Conservation (phyloP, 1,140 invertebrate genomes). For the Littorina saxatilis region DNA sequence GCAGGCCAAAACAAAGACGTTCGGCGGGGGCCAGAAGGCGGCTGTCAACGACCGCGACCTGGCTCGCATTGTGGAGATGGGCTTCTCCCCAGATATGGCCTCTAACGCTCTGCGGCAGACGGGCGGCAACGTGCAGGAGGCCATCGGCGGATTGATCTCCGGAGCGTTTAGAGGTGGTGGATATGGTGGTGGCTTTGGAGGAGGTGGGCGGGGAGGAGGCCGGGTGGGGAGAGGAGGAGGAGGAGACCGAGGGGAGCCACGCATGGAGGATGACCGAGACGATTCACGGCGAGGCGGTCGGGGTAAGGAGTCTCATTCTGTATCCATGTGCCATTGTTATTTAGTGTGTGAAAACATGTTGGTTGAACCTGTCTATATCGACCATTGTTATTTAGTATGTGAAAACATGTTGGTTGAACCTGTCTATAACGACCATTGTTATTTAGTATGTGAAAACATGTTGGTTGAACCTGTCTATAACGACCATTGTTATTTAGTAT, state of each 20-base stretch:
- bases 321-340: too few relatives aligned
- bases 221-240: slow-evolving; percentile 26
- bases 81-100: slow-evolving; percentile 86
- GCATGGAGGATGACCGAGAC: slow-evolving; percentile 17
- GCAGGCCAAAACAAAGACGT: slow-evolving; percentile 77
- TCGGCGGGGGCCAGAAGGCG: slow-evolving; percentile 52
- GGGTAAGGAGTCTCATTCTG: slow-evolving; percentile 63
- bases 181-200: slow-evolving; percentile 15
- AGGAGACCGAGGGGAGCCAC: slow-evolving; percentile 42
- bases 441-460: too few relatives aligned
- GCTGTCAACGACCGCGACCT: slow-evolving; percentile 85
- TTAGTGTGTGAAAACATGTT: too few relatives aligned
- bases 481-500: too few relatives aligned
- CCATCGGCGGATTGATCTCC: slow-evolving; percentile 75
- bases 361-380: too few relatives aligned
- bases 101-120: slow-evolving; percentile 83
- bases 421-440: too few relatives aligned
- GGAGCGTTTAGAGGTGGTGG: slow-evolving; percentile 8
- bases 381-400: too few relatives aligned
- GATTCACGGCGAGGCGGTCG: slow-evolving; percentile 29
- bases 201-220: slow-evolving; percentile 31
- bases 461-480: too few relatives aligned
- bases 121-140: slow-evolving; percentile 85
- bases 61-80: slow-evolving; percentile 87
- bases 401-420: too few relatives aligned